Evolutionary conservation across 2,888 invertebrate species (phyloP).

Genomic region (Helleia helle): DNA sequence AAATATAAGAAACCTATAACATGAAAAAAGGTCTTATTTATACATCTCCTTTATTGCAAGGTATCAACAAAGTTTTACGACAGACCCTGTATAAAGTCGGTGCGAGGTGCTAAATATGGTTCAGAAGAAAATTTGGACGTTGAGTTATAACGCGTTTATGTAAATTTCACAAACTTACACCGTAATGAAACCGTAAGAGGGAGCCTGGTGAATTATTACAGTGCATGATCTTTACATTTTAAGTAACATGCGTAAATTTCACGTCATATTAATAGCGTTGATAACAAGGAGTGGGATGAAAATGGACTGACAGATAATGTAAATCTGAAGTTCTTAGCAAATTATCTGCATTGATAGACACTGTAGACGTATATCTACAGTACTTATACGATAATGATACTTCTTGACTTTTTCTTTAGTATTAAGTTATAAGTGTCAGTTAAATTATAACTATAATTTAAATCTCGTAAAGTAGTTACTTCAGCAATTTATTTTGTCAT

Average conservation of each 20-base stretch:
- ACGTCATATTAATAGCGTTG: background rate
- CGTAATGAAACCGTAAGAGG: slow-evolving; percentile 53
- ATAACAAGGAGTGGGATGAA: too few relatives aligned
- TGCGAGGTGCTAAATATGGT: slow-evolving; percentile 25
- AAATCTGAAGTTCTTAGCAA: too few relatives aligned
- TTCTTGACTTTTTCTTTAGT: too few relatives aligned
- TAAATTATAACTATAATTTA: too few relatives aligned
- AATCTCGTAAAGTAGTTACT: too few relatives aligned
- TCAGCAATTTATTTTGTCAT: too few relatives aligned
- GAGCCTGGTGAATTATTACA: slow-evolving; percentile 46
- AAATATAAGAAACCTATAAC: slow-evolving; percentile 13
- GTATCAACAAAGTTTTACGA: slow-evolving; percentile 30
- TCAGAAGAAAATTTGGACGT: slow-evolving; percentile 36
- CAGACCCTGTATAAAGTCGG: slow-evolving; percentile 26
- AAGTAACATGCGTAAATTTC: slow-evolving; percentile 2
- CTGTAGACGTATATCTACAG: too few relatives aligned
- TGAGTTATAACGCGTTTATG: slow-evolving; percentile 52
- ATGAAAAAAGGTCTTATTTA: slow-evolving; percentile 18
- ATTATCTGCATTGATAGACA: too few relatives aligned
- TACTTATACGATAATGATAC: too few relatives aligned
- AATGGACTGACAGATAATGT: too few relatives aligned
- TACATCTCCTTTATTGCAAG: slow-evolving; percentile 22
- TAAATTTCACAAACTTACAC: slow-evolving; percentile 52
- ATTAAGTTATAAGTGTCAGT: too few relatives aligned
- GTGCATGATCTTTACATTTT: slow-evolving; percentile 32